Evolutionary conservation across 2,113 vertebrate species (phyloP).

Genomic region (Coracopsis vasa): DNA sequence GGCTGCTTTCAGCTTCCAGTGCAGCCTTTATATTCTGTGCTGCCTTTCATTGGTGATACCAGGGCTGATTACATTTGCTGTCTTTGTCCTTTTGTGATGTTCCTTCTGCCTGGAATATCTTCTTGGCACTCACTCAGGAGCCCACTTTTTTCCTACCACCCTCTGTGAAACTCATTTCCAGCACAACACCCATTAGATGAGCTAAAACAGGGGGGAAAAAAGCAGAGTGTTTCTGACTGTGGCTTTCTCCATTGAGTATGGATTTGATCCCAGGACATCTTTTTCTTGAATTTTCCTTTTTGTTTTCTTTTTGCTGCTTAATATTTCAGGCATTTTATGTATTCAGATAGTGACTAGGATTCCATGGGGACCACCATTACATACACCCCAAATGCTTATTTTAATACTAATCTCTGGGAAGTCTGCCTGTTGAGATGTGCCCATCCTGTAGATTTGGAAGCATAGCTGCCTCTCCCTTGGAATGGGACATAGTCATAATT

Average conservation of each 20-base stretch:
- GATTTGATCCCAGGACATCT: background rate
- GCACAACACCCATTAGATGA: conserved; percentile 9
- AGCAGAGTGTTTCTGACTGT: background rate
- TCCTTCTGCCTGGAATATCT: conserved; percentile 53
- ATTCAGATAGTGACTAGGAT: background rate
- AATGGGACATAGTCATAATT: background rate
- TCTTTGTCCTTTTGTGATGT: conserved; percentile 46
- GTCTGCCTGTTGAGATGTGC: background rate
- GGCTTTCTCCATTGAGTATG: background rate
- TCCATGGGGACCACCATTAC: background rate
- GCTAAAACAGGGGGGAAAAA: background rate
- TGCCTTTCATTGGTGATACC: background rate
- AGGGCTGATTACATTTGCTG: conserved; percentile 42
- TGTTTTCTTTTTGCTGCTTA: background rate
- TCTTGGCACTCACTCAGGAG: conserved; percentile 49
- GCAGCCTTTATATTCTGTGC: conserved; percentile 16
- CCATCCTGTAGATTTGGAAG: background rate
- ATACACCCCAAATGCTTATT: background rate
- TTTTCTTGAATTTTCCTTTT: background rate
- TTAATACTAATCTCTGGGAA: background rate
- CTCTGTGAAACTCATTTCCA: conserved; percentile 35
- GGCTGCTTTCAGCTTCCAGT: background rate
- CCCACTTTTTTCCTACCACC: conserved; percentile 15
- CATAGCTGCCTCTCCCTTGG: background rate
- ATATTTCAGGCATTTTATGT: background rate